These are phyloP conservation scores for Nylanderia fulva DNA, from an alignment of 1,140 invertebrate species.

Conservation along the genomic window DNA sequence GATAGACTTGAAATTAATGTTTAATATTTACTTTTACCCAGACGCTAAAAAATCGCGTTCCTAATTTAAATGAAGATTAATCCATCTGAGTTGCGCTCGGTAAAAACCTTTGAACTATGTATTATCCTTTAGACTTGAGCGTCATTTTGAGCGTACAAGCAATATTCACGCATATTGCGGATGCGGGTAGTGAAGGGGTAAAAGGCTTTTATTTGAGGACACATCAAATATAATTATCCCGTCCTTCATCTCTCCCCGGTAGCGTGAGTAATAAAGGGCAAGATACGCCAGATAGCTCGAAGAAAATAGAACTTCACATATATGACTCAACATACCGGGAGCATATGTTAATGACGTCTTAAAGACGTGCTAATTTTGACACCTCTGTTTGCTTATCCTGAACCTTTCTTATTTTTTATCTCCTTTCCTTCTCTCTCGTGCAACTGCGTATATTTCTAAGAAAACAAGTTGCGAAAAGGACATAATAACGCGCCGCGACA, in stretches of 20 bases:
- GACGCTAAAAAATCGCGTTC: background rate
- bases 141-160: background rate
- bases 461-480: background rate
- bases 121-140: background rate
- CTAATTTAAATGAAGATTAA: background rate
- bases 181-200: background rate
- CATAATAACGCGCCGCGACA: background rate
- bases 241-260: background rate
- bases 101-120: slow-evolving; percentile 18
- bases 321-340: background rate
- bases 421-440: background rate
- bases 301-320: background rate
- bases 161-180: slow-evolving; percentile 20
- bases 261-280: background rate
- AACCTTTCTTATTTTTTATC: background rate
- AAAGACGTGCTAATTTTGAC: background rate
- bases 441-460: background rate
- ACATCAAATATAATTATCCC: slow-evolving; percentile 23
- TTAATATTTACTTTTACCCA: background rate
- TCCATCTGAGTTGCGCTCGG: background rate
- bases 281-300: background rate
- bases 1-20: background rate
- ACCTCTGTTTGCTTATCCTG: background rate
- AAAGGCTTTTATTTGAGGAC: slow-evolving; percentile 1
- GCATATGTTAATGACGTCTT: background rate